Evolutionary conservation across 1,140 invertebrate species (phyloP), one percentile per base, ranked within the genome.

Genomic region (Brachionus paranguensis): DNA sequence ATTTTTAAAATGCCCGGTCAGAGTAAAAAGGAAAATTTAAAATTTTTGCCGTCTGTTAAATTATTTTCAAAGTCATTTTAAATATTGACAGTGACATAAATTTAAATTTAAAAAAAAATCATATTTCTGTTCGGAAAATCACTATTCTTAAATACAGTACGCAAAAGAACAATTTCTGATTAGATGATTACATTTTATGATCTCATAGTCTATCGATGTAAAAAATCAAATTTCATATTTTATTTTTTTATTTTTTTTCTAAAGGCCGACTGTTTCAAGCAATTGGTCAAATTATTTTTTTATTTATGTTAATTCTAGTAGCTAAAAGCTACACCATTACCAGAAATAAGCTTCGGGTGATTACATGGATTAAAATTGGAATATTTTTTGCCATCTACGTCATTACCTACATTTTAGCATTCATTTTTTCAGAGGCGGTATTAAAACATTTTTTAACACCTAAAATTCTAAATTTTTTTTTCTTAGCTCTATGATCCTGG

Each of bases 261-360:
- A 41, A 88, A 94, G 94, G 93, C 43, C 91, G 92, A 86, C 90
- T 94, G 33, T 90, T 93, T 74, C 93, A 93, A 88, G 92, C 93
- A 1, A 88, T 92, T 14, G 93, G 93, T 85, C 70, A 93, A 93
- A 87, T 89, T 47, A 76, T 88, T 0, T 95, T 94, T 86, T 90
- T 96, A 0, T 86, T 95, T 1, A 89, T 96, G 43, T 90, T 97
- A 33, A 89, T 97, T 27, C 88, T 97, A 17, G 90, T 96, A 86
- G 95, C 93, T 0, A 95, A 96, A 88, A 95, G 95, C 2, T 96
- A 93, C 87, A 96, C 95, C 0, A 93, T 97, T 12, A 96, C 95
- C 0, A 91, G 95, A 83, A 95, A 78, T 43, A 84, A 70, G 24
- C 89, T 96, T 12, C 91, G 93, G 55, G 88, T 92, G 1, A 89